Base-by-base conservation (phyloP, 2,113 vertebrate genomes). In the Trichomycterus rosablanca region DNA sequence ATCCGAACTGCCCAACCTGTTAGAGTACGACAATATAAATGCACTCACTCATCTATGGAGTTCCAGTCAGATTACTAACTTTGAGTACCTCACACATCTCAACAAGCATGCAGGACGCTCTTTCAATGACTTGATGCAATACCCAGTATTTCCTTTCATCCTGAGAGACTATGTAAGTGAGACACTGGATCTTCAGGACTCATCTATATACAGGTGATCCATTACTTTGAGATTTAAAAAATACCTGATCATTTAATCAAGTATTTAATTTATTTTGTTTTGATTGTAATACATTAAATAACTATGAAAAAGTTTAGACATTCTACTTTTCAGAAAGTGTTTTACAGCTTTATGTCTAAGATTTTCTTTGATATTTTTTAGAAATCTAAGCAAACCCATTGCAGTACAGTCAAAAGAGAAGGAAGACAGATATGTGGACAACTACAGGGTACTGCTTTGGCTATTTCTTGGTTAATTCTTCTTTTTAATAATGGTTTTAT, bases 61-160 rank as follows among this genome's bases (percentile, higher is more conserved):
- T 66, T 91, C 94, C 19, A 92, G 93, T 26, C 96, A 99, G 76
- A 98, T 99, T 76, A 93, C 94, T 23, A 99, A 98, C 80, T 99
- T 99, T 59, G 96, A 99, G 70, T 99, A 99, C 74, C 86, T 99
- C 76, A 99, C 96, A 2, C 96, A 99, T 68, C 85, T 99, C 71
- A 99, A 99, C 86, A 99, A 99, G 78, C 96, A 99, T 15, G 92
- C 95, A 0, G 96, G 95, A 1, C 94, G 96, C 67, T 98, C 94
- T 71, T 99, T 99, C 81, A 99, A 96, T 56, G 96, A 99, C 73
- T 90, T 99, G 70, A 99, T 99, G 96, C 96, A 99, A 74, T 99
- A 99, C 73, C 95, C 96, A 0, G 94, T 99, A 70, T 98, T 99
- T 84, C 96, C 96, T 4, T 99, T 99, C 60, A 93, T 98, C 66